Evolutionary conservation across 1,140 invertebrate genomes (phyloP).

Genomic region (Plutomurus gul): DNA sequence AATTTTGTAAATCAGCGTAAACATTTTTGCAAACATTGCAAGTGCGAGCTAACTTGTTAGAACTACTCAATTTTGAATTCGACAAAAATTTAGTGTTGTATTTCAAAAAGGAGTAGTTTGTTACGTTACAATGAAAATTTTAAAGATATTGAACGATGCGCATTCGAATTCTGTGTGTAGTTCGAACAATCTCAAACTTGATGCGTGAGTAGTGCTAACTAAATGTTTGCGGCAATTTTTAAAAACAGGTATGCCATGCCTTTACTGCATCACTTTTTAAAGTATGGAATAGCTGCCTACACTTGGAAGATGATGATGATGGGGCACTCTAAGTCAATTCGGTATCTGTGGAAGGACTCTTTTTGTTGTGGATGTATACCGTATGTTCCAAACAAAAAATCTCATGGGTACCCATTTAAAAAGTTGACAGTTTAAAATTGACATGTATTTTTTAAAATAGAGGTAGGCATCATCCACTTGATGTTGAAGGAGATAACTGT

Average conservation of each 20-base stretch:
- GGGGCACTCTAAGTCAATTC: slow-evolving; percentile 72
- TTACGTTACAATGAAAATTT: no score
- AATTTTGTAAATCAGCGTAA: no score
- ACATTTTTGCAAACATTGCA: no score
- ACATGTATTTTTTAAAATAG: slow-evolving; percentile 38
- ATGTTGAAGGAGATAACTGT: slow-evolving; percentile 81
- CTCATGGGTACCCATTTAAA: not conserved
- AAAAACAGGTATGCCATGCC: slow-evolving; percentile 80
- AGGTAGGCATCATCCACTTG: slow-evolving; percentile 63
- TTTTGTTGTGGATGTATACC: slow-evolving; percentile 75
- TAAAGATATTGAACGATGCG: no score
- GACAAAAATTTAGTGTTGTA: no score
- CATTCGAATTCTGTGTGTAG: no score
- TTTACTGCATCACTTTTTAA: slow-evolving; percentile 74
- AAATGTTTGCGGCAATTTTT: no score
- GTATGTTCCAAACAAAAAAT: slow-evolving; percentile 64
- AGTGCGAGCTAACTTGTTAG: no score
- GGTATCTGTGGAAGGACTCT: slow-evolving; percentile 69
- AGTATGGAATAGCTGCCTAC: slow-evolving; percentile 80
- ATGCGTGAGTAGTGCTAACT: no score
- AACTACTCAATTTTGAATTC: no score
- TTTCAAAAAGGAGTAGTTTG: no score
- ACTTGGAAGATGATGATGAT: slow-evolving; percentile 85
- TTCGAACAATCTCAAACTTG: no score
- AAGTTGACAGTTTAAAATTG: slow-evolving; percentile 41